Evolutionary conservation across 2,888 invertebrate species (phyloP), one percentile per base, ranked within the genome.

Genomic region (Nemoura dubitans): DNA sequence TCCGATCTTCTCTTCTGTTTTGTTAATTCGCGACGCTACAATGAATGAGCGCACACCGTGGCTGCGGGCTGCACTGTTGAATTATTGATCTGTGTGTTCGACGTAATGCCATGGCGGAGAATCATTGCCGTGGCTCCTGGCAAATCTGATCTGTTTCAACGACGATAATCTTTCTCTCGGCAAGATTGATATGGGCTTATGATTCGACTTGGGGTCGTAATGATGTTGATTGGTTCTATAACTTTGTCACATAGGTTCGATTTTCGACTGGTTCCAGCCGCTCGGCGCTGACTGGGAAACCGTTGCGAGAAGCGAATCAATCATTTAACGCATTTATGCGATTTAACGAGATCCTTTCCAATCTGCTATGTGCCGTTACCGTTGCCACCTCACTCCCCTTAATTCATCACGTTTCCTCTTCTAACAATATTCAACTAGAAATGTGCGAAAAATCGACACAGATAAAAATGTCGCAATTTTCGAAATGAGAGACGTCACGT

Each of bases 41-140:
- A 91, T 94, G 95, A 89, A 96, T 93, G 87, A 93, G 92, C 80
- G 93, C 94, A 36, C 36, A 6, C 36, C 5, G 36, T 3, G 3
- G 36, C 36, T 36, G 36, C n/a, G n/a, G n/a, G n/a, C 36, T 36
- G 36, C 36, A 2, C 59, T 59, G 59, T 21, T 59, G 59, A 21
- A 59, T 59, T 59, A 59, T 59, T 59, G 59, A 59, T 59, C 59
- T 59, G 59, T 10, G 14, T 59, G n/a, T 59, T 59, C 16, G 59
- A 10, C 59, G 59, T 59, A 21, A 21, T 7, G n/a, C n/a, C 59
- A 2, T 59, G 59, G 21, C 14, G 16, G 36, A 36, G 10, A 59
- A 59, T 59, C 14, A 59, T 59, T 59, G 59, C 59, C 59, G 21
- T n/a, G 59, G 59, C 59, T 59, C 59, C 2, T 21, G 59, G 59